Base-by-base conservation (phyloP, 2,888 invertebrate species). In the Brenthis ino region DNA sequence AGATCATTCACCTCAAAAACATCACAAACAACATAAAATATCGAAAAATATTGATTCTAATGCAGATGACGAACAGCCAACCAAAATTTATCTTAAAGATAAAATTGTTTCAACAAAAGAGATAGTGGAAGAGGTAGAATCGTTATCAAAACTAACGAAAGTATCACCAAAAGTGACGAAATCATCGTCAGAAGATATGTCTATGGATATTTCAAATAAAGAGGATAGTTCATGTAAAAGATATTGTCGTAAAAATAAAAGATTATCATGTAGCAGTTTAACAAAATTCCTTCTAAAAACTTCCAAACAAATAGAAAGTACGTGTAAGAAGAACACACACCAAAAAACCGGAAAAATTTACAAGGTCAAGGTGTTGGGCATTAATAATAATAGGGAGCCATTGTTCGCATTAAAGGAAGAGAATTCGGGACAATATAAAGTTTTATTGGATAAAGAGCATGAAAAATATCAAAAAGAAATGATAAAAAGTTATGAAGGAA, bases 371-470 rank as follows among this genome's bases (percentile, higher is more conserved):
- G 71, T 86, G 48, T 78, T 76, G 68, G 76, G 76, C 28, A 57
- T 72, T 24, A 64, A 67, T 14, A 72, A 74, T 47, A 58, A 71
- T 57, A 69, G 79, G 20, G 77, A 82, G 47, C 72, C 79, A 47
- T 80, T 85, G 11, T 82, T 81, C 24, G 74, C 86, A 20, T 75
- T 89, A 66, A 82, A 81, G 76, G 54, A 64, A 12, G 86, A 85
- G n/a, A 20, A 72, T 57, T 88, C 88, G 6, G 72, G 77, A 1
- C 87, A 86, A 75, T 89, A 79, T 70, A 67, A 82, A 24, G 72
- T 89, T 55, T 73, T 86, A 51, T 69, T 89, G 55, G 87, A 91
- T 66, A 89, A 87, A 74, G 91, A 91, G 79, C 89, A 82, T 75
- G 86, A 87, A 77, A 85, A 75, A 48, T 72, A 55, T 33, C 84